Evolutionary conservation across 2,113 vertebrate species (phyloP), one percentile per base, ranked within the genome.

Genomic region (Tauraco erythrolophus): DNA sequence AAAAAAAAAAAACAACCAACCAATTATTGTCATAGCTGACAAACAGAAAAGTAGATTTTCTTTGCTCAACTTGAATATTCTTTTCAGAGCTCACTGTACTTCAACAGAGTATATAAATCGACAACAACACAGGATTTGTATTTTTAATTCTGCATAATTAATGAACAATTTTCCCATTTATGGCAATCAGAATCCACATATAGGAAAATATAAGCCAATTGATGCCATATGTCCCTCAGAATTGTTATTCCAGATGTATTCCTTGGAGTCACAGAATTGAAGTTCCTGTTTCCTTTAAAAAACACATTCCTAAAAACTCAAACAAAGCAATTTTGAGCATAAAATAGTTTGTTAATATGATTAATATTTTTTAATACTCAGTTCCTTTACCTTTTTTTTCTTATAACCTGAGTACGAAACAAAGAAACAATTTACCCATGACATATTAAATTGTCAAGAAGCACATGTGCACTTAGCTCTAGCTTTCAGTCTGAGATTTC

Each of bases 241-340:
- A 97, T 95, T 94, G 95, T 94, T 96, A 95, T 96, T 95, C 92
- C 97, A 98, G 97, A 97, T 97, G 96, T 95, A 97, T 64, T 97
- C 92, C 94, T 97, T 88, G 84, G 94, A 97, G 92, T 71, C 46
- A 78, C 7, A 95, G 78, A 96, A 95, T 18, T 88, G 56, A 96
- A 94, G 79, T 92, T 96, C 87, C 84, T 58, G 64, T 84, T 97
- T 97, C 85, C 81, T 96, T 97, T 80, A 96, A 95, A 72, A 77
- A 97, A 80, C 50, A 87, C 74, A 93, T 89, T 91, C 50, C 77
- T 84, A 74, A 86, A 95, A 96, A 91, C 43, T 69, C 45, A 69
- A 46, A 85, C 5, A 3, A 81, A 87, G 61, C 11, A 57, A 89
- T 84, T 91, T 43, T 46, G 7, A 43, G 27, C 27, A 89, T n/a